Conservation (phyloP, 37 sponge, comb jelly and placozoan species). For the Haliclona indistincta region DNA sequence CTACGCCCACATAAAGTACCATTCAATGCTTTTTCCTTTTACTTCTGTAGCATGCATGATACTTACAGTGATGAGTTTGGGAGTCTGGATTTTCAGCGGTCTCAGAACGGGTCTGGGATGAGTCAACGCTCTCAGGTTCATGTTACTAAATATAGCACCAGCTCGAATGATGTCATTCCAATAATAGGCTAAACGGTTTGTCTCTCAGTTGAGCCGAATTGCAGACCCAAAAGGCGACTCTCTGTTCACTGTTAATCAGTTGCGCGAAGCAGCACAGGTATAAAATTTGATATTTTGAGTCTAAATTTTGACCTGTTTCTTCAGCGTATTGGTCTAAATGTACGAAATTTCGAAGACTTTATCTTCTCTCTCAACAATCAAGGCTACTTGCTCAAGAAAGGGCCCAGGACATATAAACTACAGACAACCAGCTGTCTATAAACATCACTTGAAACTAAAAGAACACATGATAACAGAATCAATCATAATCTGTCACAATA, state of each 20-base stretch:
- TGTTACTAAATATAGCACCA: no score
- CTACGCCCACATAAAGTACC: no score
- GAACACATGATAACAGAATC: no score
- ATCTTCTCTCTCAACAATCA: constrained; percentile 93
- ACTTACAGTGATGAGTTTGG: constrained; percentile 87
- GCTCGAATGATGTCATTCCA: no score
- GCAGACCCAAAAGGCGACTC: constrained; percentile 70
- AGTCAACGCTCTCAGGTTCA: constrained; percentile 70
- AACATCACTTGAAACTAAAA: no score
- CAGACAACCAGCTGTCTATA: constrained; percentile 72
- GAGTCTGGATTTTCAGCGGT: constrained; percentile 78
- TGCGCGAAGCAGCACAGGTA: constrained; percentile 82
- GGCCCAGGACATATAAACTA: constrained; percentile 83
- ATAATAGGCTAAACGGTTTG: constrained; percentile 81
- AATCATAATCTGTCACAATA: no score
- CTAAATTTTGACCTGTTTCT: no score
- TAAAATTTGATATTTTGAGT: no score
- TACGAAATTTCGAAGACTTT: constrained; percentile 75
- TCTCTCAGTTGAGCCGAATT: constrained; percentile 75
- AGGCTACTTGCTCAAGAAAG: constrained; percentile 95
- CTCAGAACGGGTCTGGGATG: constrained; percentile 89
- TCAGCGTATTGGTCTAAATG: constrained; percentile 66
- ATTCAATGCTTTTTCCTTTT: background rate
- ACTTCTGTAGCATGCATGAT: constrained; percentile 72
- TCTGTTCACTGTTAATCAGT: constrained; percentile 81